Evolutionary conservation across 1,140 invertebrate genomes (phyloP), one percentile per base, ranked within the genome.

Genomic region (Drosophila trapezifrons): DNA sequence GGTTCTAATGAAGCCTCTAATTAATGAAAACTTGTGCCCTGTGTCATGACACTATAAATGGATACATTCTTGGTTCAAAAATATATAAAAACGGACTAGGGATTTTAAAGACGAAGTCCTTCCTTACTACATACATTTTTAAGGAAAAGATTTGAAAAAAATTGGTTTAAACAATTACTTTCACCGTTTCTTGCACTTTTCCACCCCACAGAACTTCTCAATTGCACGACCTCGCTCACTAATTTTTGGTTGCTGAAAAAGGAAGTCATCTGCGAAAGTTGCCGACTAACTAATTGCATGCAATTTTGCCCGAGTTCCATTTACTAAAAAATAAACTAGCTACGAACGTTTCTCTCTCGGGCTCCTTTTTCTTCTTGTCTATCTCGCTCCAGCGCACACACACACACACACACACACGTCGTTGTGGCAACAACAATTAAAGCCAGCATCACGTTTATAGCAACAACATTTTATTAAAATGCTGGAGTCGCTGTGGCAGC

Each of bases 391-490:
- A 20, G 8, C 17, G 42, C 17, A 22, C 22, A 29, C 8, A 46
- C 17, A 60, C 20, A 63, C 27, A 22, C 22, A 22, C 4, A 22
- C 22, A 2, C 2, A 4, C 22, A 22, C 22, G 22, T 25, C 27
- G 9, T 29, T 29, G 64, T 57, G 46, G 45, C 55, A 66, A 66
- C 75, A 83, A 76, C 80, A 83, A 83, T 83, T 83, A 84, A 62
- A 79, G 62, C 43, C 49, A 54, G 59, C 76, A 65, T 80, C 80
- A 83, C 80, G 80, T 84, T 84, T 80, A 51, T 58, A 59, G 66
- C 71, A 82, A 71, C 78, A 86, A 60, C 62, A 78, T 87, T 83
- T 83, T 86, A 87, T 83, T 83, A 86, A 70, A 78, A 72, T 58
- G 66, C 65, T 66, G 27, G 47, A 76, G 59, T 56, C 52, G 73